Base-by-base conservation (phyloP, 2,888 invertebrate species). In the Omphaloscelis lunosa region DNA sequence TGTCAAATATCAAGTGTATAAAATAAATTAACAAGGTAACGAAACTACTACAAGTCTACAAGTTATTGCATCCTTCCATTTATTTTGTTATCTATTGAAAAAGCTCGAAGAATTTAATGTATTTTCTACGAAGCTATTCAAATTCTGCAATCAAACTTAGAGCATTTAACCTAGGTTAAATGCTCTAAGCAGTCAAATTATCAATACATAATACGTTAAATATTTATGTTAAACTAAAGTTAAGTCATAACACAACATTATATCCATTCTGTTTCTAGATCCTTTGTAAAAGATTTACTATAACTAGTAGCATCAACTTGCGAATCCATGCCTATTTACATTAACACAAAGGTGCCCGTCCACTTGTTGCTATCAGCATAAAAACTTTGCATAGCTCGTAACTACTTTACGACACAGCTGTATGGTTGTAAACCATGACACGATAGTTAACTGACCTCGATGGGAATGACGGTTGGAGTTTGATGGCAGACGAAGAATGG, bases 281-380 rank as follows among this genome's bases (percentile, higher is more conserved):
- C 23, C 56, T 79, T 72, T 51, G 56, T 65, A 9, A 56, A 48
- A 4, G 5, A 41, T 48, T 62, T 7, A 78, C 71, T 39, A 27
- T n/a, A 34, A 34, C 2, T 34, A 45, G 53, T 48, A 70, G 48
- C 56, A 77, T 23, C 23, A 72, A 20, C 72, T 8, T 51, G 79
- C 48, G 41, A 56, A 71, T n/a, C 39, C 48, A 23, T 17, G 6
- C 15, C 48, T 15, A 58, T 77, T 58, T 29, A 51, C 48, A 34
- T 51, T 11, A 0, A 27, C 58, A 78, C 58, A 72, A 72, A 79
- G 41, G 17, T 65, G 51, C n/a, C 62, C 48, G 51, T 77, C 61
- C 61, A 69, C 77, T 77, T 77, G 77, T 77, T 77, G 68, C 69
- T 48, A 63, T 58, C 63, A 4, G 41, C 56, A 77, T 56, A 72